These are phyloP conservation scores for Chrysina gloriosa DNA, from an alignment of 2,888 invertebrate genomes.

Conservation along the genomic window DNA sequence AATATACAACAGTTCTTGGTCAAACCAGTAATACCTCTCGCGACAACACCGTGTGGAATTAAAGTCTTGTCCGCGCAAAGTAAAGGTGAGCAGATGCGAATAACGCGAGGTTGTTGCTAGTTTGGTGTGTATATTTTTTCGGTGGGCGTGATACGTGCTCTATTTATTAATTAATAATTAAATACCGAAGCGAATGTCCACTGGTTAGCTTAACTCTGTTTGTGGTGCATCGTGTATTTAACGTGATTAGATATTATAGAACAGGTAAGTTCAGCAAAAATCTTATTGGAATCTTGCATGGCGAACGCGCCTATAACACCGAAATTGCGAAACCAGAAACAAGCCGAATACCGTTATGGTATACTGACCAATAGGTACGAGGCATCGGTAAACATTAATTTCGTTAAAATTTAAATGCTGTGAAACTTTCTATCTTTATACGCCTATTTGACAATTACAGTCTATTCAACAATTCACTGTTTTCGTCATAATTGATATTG, in stretches of 20 bases:
- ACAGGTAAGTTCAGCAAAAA: constrained; percentile 17
- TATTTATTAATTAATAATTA: constrained; percentile 28
- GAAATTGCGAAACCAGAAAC: constrained; percentile 27
- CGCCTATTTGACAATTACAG: too few relatives aligned
- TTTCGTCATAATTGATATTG: too few relatives aligned
- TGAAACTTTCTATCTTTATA: too few relatives aligned
- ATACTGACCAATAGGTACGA: constrained; percentile 11
- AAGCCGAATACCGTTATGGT: constrained; percentile 25
- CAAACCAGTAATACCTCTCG: constrained; percentile 37
- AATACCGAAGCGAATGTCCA: not conserved
- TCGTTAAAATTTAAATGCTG: not conserved
- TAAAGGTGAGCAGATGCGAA: constrained; percentile 34
- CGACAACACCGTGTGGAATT: constrained; percentile 33
- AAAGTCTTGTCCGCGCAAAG: constrained; percentile 35
- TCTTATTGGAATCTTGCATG: not conserved
- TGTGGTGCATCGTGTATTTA: not conserved
- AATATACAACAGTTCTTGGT: constrained; percentile 26
- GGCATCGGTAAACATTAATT: constrained; percentile 9
- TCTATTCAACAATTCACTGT: too few relatives aligned
- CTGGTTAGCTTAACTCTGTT: not conserved
- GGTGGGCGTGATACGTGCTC: constrained; percentile 29
- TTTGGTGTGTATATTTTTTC: constrained; percentile 15
- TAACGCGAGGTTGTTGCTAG: constrained; percentile 27
- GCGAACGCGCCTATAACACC: constrained; percentile 23
- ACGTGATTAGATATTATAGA: constrained; percentile 4